Evolutionary conservation across 2,888 invertebrate species (phyloP), one percentile per base, ranked within the genome.

Genomic region (Bembecia ichneumoniformis): DNA sequence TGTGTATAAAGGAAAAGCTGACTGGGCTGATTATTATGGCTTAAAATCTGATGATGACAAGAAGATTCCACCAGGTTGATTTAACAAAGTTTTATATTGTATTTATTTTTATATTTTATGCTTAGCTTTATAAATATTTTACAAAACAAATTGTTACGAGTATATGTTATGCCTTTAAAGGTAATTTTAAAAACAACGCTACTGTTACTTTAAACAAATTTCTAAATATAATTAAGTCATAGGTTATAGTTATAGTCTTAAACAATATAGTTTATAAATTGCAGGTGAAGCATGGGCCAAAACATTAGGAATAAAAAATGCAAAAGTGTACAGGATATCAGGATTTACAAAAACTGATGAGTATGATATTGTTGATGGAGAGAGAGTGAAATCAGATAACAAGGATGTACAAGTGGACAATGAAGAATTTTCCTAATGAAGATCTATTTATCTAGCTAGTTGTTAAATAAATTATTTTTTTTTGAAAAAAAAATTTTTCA

Each of bases 11-110:
- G 93, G 93, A 2, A 91, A 90, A 64, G 82, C 73, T 3, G 91
- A 92, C 68, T 93, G 92, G 92, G 91, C 92, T 0, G 82, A 89
- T 59, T 89, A 89, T 58, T 88, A 91, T 64, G 92, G 92, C 3
- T 71, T 89, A 3, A 91, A 91, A 71, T 70, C 88, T 5, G 90
- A 91, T 46, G 90, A 90, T 53, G 91, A 92, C 55, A 66, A 76
- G 13, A 55, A 74, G 3, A 63, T 88, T 49, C 82, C 90, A 11
- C 90, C 92, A 74, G 91, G 91, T 91, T 3, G 9, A 9, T 28
- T 28, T 28, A 2, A 2, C 28, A 28, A 2, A 28, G 9, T 28
- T 28, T 28, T 28, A 9, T 28, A 28, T 28, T 28, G 28, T 28
- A 28, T 7, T 28, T 28, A 28, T 28, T 28, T 28, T 28, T n/a